A percentile compares a stretch with the other conserved stretches of the same genome.
These are phyloP conservation scores for Heliocidaris tuberculata DNA, from an alignment of 35 echinoderm and acorn worm genomes.

Conservation along the genomic window DNA sequence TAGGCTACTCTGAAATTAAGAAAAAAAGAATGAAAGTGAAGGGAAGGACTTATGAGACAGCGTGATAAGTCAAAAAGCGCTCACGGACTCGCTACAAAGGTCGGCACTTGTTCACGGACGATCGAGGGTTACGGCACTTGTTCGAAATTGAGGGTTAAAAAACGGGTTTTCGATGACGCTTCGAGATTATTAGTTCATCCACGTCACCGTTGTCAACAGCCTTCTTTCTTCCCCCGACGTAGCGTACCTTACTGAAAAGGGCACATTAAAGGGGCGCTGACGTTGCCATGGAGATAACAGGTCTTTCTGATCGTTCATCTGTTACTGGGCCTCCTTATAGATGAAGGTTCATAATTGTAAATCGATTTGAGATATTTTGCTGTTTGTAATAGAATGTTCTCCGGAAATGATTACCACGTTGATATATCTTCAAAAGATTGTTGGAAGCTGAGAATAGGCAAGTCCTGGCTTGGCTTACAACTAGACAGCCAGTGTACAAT, in stretches of 20 bases:
- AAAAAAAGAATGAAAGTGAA: not conserved
- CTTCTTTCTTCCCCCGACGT: not conserved
- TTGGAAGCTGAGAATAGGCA: no score
- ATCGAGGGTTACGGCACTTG: not conserved
- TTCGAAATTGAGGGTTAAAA: not conserved
- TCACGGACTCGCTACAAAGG: not conserved
- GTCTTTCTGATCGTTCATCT: no score
- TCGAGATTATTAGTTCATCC: constrained; percentile 17
- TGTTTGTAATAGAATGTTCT: no score
- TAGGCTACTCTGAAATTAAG: not conserved
- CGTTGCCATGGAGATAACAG: no score
- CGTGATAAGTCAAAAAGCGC: not conserved
- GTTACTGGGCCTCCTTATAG: no score
- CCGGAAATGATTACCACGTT: no score
- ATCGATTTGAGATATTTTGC: no score
- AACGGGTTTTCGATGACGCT: constrained; percentile 15
- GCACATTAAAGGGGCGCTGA: not conserved
- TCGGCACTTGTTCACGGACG: not conserved
- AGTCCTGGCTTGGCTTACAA: no score
- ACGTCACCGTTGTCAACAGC: not conserved
- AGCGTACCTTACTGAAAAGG: not conserved
- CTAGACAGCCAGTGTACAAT: no score
- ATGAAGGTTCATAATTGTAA: no score
- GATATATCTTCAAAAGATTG: no score
- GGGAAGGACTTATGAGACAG: not conserved